Evolutionary conservation across 2,888 invertebrate genomes (phyloP).

Genomic region (Eremobia ochroleuca): DNA sequence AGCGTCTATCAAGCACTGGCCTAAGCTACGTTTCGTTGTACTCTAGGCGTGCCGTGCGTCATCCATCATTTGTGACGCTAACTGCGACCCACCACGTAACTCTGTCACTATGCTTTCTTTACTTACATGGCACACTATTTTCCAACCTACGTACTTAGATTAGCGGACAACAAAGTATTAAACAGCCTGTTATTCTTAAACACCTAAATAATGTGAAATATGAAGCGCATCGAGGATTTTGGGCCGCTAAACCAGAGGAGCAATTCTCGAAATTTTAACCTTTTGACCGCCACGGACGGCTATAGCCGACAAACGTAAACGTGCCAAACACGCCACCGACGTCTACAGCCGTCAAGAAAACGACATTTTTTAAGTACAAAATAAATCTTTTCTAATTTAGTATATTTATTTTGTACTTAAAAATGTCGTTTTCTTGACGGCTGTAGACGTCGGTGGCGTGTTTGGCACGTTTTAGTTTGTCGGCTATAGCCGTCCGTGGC

Average conservation of each 20-base stretch:
- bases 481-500: too few species aligned
- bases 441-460: too few species aligned
- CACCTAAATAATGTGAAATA: conserved; percentile 10
- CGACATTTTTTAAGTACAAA: too few species aligned
- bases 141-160: conserved; percentile 46
- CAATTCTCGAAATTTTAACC: too few species aligned
- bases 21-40: conserved; percentile 57
- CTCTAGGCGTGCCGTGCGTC: conserved; percentile 61
- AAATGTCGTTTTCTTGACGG: too few species aligned
- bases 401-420: too few species aligned
- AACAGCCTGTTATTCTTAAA: conserved; percentile 22
- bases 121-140: conserved; percentile 53
- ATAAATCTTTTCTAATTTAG: too few species aligned
- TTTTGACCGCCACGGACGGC: too few species aligned
- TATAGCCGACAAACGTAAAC: too few species aligned
- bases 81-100: conserved; percentile 72
- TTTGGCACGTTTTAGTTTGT: too few species aligned
- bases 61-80: conserved; percentile 76
- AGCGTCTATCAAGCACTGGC: conserved; percentile 59
- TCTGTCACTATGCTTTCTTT: conserved; percentile 69
- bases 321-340: too few species aligned
- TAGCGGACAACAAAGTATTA: conserved; percentile 28
- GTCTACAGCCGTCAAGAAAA: too few species aligned
- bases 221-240: not conserved
- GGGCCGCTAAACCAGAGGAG: not conserved